These are phyloP conservation scores for Spea multiplicata DNA, from an alignment of 2,113 vertebrate genomes.

Conservation along the genomic window DNA sequence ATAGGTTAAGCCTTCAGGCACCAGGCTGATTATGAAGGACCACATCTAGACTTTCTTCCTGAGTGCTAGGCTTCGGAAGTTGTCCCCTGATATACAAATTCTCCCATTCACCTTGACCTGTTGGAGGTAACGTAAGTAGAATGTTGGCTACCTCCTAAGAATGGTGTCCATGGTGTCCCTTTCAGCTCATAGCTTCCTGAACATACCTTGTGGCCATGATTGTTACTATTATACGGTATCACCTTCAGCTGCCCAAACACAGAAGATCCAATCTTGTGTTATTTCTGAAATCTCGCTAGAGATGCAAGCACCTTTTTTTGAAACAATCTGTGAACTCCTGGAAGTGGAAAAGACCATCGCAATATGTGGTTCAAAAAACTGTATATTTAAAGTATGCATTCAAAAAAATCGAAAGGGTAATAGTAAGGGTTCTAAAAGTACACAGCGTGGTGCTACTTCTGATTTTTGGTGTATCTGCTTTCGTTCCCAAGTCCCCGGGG, in stretches of 20 bases:
- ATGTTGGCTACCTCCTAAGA: not conserved
- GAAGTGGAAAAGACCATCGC: not conserved
- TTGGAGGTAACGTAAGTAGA: no score
- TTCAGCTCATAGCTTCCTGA: not conserved
- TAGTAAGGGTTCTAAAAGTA: not conserved
- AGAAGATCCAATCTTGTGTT: not conserved
- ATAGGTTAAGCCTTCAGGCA: no score
- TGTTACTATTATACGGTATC: not conserved
- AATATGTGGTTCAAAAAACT: not conserved
- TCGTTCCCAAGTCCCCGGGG: constrained; percentile 33
- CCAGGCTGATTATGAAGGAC: no score
- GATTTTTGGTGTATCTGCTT: constrained; percentile 23
- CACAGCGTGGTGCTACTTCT: constrained; percentile 3
- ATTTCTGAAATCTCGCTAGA: no score
- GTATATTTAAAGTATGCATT: no score
- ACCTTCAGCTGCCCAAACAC: not conserved
- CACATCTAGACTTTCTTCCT: no score
- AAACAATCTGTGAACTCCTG: not conserved
- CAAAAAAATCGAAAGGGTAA: not conserved
- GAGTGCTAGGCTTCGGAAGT: no score
- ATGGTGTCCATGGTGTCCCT: constrained; percentile 14
- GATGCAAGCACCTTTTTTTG: no score
- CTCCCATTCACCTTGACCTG: no score
- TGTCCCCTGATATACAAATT: no score
- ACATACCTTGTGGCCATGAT: constrained; percentile 11